Conservation (phyloP, 2,888 invertebrate species). For the Therioaphis trifolii region DNA sequence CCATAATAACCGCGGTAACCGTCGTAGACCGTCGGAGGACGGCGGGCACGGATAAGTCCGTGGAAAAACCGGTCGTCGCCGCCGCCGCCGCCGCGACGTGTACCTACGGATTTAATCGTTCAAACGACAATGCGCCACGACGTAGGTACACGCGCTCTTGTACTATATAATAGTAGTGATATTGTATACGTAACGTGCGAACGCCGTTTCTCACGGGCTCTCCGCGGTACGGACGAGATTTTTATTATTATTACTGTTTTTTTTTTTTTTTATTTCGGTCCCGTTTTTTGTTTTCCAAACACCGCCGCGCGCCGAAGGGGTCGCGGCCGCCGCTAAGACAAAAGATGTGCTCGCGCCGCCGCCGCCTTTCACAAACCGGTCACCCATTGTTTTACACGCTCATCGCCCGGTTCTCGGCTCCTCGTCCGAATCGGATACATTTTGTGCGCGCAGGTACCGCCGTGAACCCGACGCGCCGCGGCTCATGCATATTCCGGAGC, state of each 20-base stretch:
- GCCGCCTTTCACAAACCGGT: constrained; percentile 59
- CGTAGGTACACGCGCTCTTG: too few species aligned
- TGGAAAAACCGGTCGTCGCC: neutral
- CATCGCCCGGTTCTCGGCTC: too few species aligned
- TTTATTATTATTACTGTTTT: too few species aligned
- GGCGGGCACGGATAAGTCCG: too few species aligned
- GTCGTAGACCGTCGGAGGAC: too few species aligned
- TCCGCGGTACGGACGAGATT: constrained; percentile 8
- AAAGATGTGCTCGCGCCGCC: constrained; percentile 43
- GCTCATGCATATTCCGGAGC: constrained; percentile 3
- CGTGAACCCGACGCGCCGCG: too few species aligned
- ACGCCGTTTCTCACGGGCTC: constrained; percentile 34
- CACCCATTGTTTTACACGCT: constrained; percentile 59
- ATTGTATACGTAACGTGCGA: too few species aligned
- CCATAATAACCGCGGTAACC: too few species aligned
- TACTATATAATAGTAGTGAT: too few species aligned
- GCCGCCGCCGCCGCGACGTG: too few species aligned
- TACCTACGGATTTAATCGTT: too few species aligned
- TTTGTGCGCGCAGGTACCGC: neutral
- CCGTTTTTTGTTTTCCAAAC: constrained; percentile 8
- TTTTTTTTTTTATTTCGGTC: constrained; percentile 4
- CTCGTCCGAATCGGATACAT: constrained; percentile 56
- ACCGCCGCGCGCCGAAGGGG: neutral
- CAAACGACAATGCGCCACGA: too few species aligned
- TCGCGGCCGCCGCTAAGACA: constrained; percentile 47